These are phyloP conservation scores for Busseola fusca DNA, from an alignment of 2,888 invertebrate species.

Conservation along the genomic window DNA sequence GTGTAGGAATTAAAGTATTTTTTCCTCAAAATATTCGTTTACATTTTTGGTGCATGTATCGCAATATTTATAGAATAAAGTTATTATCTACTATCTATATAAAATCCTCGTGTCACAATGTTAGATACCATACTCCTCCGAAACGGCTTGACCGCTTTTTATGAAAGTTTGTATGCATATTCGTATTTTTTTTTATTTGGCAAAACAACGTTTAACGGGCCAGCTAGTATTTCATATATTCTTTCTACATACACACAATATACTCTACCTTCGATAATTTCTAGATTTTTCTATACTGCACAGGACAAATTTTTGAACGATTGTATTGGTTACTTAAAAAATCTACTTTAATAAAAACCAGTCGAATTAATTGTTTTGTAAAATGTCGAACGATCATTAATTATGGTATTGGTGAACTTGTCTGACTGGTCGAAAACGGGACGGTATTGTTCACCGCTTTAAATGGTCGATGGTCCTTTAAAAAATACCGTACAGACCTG, in stretches of 20 bases:
- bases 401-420: conserved; percentile 11
- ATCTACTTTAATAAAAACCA: not conserved
- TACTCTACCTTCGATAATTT: not conserved
- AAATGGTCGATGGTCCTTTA: not conserved
- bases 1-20: no score
- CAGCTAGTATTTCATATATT: no score
- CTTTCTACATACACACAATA: not conserved
- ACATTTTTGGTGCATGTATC: no score
- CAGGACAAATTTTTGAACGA: conserved; percentile 6
- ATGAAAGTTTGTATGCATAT: no score
- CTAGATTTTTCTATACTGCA: not conserved
- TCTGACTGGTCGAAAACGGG: not conserved
- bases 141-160: no score
- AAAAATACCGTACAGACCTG: conserved; percentile 9
- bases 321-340: not conserved
- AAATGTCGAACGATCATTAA: not conserved
- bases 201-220: no score
- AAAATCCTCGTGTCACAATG: no score
- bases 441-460: not conserved
- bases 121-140: no score
- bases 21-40: no score
- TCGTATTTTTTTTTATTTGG: no score
- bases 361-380: conserved; percentile 11
- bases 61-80: no score
- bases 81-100: no score